Base-by-base conservation (phyloP, 2,888 invertebrate genomes). In the Cylindroiulus punctatus region DNA sequence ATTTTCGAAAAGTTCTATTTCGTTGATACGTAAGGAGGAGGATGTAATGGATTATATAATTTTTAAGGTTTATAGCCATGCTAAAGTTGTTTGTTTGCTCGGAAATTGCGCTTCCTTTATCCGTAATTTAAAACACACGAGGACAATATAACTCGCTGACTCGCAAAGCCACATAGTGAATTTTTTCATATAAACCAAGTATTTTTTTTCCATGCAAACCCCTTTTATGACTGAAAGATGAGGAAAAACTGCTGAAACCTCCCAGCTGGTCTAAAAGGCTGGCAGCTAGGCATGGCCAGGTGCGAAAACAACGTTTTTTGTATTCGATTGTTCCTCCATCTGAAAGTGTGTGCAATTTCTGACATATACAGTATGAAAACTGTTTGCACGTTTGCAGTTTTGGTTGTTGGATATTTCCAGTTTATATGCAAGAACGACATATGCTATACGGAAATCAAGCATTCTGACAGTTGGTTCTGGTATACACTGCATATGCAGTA, bases 181-280 rank as follows among this genome's bases (percentile, higher is more conserved):
- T 5, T 30, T 76, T 76, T 76, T 76, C 10, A 76, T 76, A 30
- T 30, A 8, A 10, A n/a, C n/a, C n/a, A n/a, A n/a, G n/a, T 0
- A 30, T 65, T n/a, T 52, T 76, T 76, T 76, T 76, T 76, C 26
- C 26, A n/a, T n/a, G n/a, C 30, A 76, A 76, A 76, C 30, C 76
- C 76, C 76, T 76, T 76, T 76, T 76, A 76, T 76, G 76, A 76
- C 76, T 26, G 76, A 76, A 76, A 76, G 30, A 32, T 30, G 65
- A 22, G 22, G 65, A 65, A 65, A 65, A 65, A 65, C 65, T 65
- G 30, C 76, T 30, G 76, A 32, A 76, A 76, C n/a, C 30, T 76
- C 17, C 76, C 76, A 76, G 76, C 76, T 76, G 76, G 30, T 76
- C 26, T 26, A 65, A 65, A 22, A 36, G n/a, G 2, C 36, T 44